A percentile compares a stretch with the other conserved stretches of the same genome.
Evolutionary conservation across 2,888 invertebrate genomes (phyloP).

Genomic region (Elegia similella): DNA sequence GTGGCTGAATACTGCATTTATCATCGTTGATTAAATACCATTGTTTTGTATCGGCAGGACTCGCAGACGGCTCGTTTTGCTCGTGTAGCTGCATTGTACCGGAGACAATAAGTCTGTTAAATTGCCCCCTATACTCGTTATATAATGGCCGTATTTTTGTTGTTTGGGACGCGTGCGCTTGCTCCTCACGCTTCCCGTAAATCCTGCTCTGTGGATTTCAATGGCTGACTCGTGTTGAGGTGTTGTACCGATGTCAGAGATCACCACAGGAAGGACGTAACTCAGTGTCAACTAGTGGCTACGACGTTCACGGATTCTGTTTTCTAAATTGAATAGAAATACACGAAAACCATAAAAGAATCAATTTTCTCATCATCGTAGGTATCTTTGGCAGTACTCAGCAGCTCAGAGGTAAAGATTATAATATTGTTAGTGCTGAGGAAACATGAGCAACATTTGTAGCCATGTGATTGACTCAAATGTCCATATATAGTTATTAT

Average conservation of each 20-base stretch:
- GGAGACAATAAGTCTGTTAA: slow-evolving; percentile 82
- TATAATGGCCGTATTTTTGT: slow-evolving; percentile 68
- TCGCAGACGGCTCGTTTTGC: slow-evolving; percentile 65
- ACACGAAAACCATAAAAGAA: too few species aligned
- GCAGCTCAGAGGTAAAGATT: too few species aligned
- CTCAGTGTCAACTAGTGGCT: background rate
- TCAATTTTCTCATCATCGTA: too few species aligned
- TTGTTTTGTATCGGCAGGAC: slow-evolving; percentile 79
- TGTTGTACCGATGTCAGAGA: slow-evolving; percentile 17
- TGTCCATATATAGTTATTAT: too few species aligned
- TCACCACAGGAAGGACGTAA: slow-evolving; percentile 3
- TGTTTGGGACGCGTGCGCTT: slow-evolving; percentile 47
- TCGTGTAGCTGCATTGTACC: slow-evolving; percentile 73
- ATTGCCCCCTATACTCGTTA: slow-evolving; percentile 73
- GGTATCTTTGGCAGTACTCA: too few species aligned
- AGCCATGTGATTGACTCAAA: too few species aligned
- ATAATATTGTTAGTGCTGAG: too few species aligned
- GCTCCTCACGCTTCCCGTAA: slow-evolving; percentile 51
- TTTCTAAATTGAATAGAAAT: background rate
- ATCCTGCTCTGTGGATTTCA: slow-evolving; percentile 41
- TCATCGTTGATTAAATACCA: slow-evolving; percentile 82
- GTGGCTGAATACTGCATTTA: slow-evolving; percentile 80
- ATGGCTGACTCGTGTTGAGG: background rate
- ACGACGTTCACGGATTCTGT: background rate
- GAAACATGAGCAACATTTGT: too few species aligned